Evolutionary conservation across 2,113 vertebrate genomes (phyloP).

Genomic region (Zeus faber): DNA sequence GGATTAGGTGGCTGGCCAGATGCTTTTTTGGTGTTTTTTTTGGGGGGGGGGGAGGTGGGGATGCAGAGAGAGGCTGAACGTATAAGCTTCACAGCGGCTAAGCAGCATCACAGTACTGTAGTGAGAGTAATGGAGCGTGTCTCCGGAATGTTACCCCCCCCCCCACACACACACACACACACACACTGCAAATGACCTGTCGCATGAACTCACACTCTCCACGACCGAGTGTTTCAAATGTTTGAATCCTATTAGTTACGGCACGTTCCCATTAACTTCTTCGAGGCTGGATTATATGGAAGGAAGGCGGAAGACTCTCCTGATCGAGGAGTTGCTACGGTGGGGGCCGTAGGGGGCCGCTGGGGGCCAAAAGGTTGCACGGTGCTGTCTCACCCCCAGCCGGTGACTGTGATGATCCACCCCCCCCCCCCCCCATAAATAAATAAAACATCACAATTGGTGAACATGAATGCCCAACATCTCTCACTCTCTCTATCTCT

Average conservation of each 20-base stretch:
- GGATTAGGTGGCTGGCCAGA: conserved; percentile 46
- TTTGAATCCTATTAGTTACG: too few species aligned
- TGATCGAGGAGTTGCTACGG: too few species aligned
- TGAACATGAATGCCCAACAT: too few species aligned
- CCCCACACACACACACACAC: not conserved
- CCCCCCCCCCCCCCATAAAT: too few species aligned
- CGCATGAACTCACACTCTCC: conserved; percentile 1
- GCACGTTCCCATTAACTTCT: too few species aligned
- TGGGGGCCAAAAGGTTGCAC: too few species aligned
- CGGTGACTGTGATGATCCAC: too few species aligned
- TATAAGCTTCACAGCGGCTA: conserved; percentile 13
- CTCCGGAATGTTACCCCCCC: conserved; percentile 18
- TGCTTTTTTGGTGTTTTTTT: conserved; percentile 50
- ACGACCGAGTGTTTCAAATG: conserved; percentile 1
- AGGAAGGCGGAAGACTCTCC: too few species aligned
- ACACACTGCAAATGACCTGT: conserved; percentile 9
- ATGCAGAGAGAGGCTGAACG: conserved; percentile 18
- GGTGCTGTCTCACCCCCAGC: too few species aligned
- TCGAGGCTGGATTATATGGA: too few species aligned
- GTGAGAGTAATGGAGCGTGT: conserved; percentile 20
- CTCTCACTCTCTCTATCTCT: not conserved
- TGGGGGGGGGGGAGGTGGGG: conserved; percentile 23
- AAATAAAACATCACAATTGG: too few species aligned
- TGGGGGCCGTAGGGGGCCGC: too few species aligned
- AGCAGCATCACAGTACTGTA: conserved; percentile 18